Evolutionary conservation across 2,797 vertebrate genomes (phyloP), one percentile per base, ranked within the genome.

Genomic region (Phoeniculus purpureus): DNA sequence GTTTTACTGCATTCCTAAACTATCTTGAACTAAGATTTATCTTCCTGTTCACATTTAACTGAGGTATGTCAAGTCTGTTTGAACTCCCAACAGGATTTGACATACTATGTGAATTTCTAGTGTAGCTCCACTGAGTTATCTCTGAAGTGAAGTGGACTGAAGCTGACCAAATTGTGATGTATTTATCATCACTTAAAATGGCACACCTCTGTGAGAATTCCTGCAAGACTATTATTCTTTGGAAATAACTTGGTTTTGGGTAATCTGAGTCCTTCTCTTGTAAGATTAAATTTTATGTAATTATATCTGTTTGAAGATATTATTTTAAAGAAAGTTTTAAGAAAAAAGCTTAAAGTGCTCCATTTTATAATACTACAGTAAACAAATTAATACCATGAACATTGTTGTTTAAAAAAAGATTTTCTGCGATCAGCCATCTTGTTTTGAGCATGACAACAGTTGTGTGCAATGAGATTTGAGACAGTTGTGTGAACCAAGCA

Each of bases 151-250:
- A 79, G n/a, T 9, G 74, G 74, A 50, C 50, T 22, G 31, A 75
- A 90, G 51, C 3, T 80, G 84, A 82, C 58, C 55, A 72, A 89
- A 48, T 27, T 64, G 50, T 77, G 74, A 29, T 21, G 79, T 73
- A 22, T 70, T 95, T 96, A 19, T 59, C 73, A 73, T 61, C 70
- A 61, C 23, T 23, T 85, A 21, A 89, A 91, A 80, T 20, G 25
- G 75, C 32, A 32, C 89, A 20, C 59, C n/a, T 72, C 89, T 47
- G 16, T 71, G 66, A 50, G 34, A 84, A 81, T 22, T 37, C 21
- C 58, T 8, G 5, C 31, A 58, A 62, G 65, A 13, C 52, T 85
- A 1, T 74, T 78, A 34, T 22, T 61, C 37, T 72, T 32, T 76
- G 72, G 15, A 82, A 66, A 45, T 55, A 20, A 19, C 4, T 40